phyloP scores from a whole-genome alignment of 1,140 invertebrate genomes.

The Leptopilina boulardi region DNA sequence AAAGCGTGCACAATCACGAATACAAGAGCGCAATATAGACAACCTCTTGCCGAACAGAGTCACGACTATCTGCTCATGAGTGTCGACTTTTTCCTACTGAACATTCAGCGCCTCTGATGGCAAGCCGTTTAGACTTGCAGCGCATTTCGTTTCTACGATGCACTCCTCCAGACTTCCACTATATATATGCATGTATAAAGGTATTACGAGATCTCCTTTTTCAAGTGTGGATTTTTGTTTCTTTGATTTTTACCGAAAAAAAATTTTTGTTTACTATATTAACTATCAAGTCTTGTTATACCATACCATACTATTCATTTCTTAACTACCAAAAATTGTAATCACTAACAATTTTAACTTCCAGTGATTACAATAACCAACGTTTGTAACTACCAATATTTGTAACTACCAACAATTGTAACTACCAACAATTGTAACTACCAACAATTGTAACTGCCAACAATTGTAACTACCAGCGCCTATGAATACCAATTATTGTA shows the following conservation, averaged over 20 bases:
- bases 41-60: slow-evolving; percentile 66
- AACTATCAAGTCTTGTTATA: no score
- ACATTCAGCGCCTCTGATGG: slow-evolving; percentile 63
- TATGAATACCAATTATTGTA: no score
- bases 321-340: no score
- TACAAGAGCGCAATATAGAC: slow-evolving; percentile 39
- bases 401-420: no score
- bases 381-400: no score
- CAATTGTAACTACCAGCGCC: no score
- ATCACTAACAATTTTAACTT: no score
- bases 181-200: background rate
- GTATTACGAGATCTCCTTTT: slow-evolving; percentile 25
- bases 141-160: slow-evolving; percentile 55
- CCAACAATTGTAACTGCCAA: no score
- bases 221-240: background rate
- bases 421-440: no score
- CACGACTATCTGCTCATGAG: slow-evolving; percentile 65
- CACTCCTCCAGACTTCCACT: slow-evolving; percentile 62
- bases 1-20: slow-evolving; percentile 31
- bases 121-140: slow-evolving; percentile 47
- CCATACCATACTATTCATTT: no score
- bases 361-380: no score
- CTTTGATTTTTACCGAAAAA: background rate
- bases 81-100: slow-evolving; percentile 55
- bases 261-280: no score